Conservation (phyloP, 2,888 invertebrate genomes). For the Diabrotica balteata region DNA sequence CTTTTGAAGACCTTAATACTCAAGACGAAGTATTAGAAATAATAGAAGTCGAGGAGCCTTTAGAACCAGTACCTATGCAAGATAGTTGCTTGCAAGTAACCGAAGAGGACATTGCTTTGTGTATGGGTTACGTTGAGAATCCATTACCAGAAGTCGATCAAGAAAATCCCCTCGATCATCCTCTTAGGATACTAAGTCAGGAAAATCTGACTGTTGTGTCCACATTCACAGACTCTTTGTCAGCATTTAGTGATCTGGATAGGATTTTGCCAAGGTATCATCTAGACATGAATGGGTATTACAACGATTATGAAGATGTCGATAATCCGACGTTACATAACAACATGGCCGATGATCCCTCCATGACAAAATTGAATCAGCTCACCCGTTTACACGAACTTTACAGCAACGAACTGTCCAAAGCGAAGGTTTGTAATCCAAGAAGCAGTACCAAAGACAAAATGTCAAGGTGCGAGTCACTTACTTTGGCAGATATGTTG, state of each 20-base stretch:
- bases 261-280: slow-evolving; percentile 68
- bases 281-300: slow-evolving; percentile 67
- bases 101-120: slow-evolving; percentile 89
- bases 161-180: slow-evolving; percentile 78
- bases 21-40: slow-evolving; percentile 80
- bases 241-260: slow-evolving; percentile 72
- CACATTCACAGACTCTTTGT: slow-evolving; percentile 81
- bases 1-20: slow-evolving; percentile 62
- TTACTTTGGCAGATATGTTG: slow-evolving; percentile 73
- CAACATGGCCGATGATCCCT: slow-evolving; percentile 50
- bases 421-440: slow-evolving; percentile 74
- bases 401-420: slow-evolving; percentile 78
- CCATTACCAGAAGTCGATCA: slow-evolving; percentile 76
- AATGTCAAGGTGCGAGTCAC: slow-evolving; percentile 73
- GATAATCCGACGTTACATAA: slow-evolving; percentile 54
- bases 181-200: slow-evolving; percentile 86
- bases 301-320: slow-evolving; percentile 64
- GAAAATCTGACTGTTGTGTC: slow-evolving; percentile 91
- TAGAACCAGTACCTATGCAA: slow-evolving; percentile 85
- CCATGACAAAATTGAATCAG: slow-evolving; percentile 76
- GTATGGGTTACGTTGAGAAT: slow-evolving; percentile 78
- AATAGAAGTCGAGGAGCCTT: slow-evolving; percentile 77
- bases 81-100: slow-evolving; percentile 90
- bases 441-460: slow-evolving; percentile 61
- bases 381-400: slow-evolving; percentile 82